Base-by-base conservation (phyloP, 2,797 vertebrate genomes). In the Phalloptychus januarius region DNA sequence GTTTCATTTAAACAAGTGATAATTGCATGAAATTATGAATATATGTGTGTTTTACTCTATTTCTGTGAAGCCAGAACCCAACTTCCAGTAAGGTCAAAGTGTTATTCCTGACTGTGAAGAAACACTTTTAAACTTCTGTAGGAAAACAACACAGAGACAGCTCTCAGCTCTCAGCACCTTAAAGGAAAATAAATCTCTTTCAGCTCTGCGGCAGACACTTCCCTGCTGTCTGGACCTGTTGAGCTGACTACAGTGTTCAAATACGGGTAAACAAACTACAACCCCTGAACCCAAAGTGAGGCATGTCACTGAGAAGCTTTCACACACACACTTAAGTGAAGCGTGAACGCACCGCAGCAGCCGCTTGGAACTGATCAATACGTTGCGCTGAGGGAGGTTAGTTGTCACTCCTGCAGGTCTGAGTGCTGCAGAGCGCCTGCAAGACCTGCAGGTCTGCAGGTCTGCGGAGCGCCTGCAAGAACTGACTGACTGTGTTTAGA, bases 311-410 rank as follows among this genome's bases (percentile, higher is more conserved):
- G 73, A 16, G 81, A 61, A 23, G 38, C 56, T 46, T 33, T 74
- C 71, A 36, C 42, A 72, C 4, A 13, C 71, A 38, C 18, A 75
- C 31, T 63, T 31, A 78, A 25, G 58, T 2, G 48, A 18, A 48
- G 15, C n/a, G 52, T 65, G 74, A 72, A 67, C 79, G 78, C 56
- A 2, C 16, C 54, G 79, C 75, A 78, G 71, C 84, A 82, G 63
- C 65, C 77, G 85, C 80, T 13, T 40, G 10, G 36, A 54, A 40
- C 86, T 86, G 91, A 93, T 95, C 94, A 94, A 94, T 94, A 94
- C 87, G 77, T 77, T 28, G 80, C 89, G 40, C 90, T 42, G 58
- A 85, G 92, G 91, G 91, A 93, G 71, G 77, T 83, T 86, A 76
- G 81, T 25, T 92, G 93, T 93, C 92, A 92, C 85, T 92, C 93